These are phyloP conservation scores for Keiferia lycopersicella DNA, from an alignment of 2,888 invertebrate genomes.

Conservation along the genomic window DNA sequence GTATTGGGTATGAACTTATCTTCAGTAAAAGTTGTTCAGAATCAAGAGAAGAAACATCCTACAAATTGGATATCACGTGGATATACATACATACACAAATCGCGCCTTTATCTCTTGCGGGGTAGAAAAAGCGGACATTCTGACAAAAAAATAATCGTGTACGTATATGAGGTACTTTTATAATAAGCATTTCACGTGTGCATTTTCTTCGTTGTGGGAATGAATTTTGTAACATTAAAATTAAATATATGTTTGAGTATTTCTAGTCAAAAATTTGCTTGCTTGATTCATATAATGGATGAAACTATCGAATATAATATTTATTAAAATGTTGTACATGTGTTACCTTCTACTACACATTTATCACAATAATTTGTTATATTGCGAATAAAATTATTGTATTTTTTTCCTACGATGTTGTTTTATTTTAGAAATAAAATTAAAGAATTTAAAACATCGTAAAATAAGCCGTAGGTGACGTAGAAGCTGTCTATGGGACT, in stretches of 20 bases:
- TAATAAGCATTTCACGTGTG: conserved; percentile 6
- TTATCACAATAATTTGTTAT: conserved; percentile 61
- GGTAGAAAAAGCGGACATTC: too few species aligned
- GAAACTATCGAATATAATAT: conserved; percentile 48
- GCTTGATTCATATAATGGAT: conserved; percentile 40
- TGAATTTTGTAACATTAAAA: neutral
- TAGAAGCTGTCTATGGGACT: too few species aligned
- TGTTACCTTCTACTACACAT: conserved; percentile 53
- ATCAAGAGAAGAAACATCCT: too few species aligned
- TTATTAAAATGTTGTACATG: conserved; percentile 67
- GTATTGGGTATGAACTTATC: too few species aligned
- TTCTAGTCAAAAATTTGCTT: conserved; percentile 57
- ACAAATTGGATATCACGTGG: too few species aligned
- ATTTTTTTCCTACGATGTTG: conserved; percentile 27
- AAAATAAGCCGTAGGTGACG: too few species aligned
- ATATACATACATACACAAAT: too few species aligned
- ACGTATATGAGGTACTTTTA: neutral
- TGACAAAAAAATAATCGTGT: too few species aligned
- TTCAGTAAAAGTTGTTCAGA: too few species aligned
- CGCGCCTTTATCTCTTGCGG: too few species aligned
- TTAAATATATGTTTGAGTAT: conserved; percentile 43
- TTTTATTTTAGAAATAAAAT: neutral
- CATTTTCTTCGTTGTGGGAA: conserved; percentile 7
- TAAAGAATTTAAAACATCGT: too few species aligned
- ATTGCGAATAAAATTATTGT: conserved; percentile 70